phyloP scores from a whole-genome alignment of 2,888 invertebrate genomes.

The Geophilus truncorum region DNA sequence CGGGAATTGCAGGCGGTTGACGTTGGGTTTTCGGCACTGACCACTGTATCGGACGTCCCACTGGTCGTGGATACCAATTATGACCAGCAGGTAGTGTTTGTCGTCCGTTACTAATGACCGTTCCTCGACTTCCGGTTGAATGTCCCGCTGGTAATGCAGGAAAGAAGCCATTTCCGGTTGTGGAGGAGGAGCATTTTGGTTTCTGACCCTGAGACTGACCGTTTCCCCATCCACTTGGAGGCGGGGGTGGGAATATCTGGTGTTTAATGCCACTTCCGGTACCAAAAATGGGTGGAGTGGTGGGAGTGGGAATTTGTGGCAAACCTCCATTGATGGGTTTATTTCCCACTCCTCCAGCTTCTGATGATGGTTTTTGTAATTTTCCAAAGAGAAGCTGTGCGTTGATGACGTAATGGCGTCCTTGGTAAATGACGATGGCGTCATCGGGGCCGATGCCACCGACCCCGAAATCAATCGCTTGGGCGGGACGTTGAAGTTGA shows the following conservation, averaged over 20 bases:
- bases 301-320: not conserved
- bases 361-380: not conserved
- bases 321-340: not conserved
- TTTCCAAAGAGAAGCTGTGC: not conserved
- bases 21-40: not conserved
- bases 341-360: not conserved
- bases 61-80: no score
- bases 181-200: not conserved
- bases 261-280: no score
- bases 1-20: not conserved
- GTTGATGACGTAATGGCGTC: not conserved
- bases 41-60: not conserved
- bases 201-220: not conserved
- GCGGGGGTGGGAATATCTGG: no score
- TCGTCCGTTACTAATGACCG: not conserved
- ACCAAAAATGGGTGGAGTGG: not conserved
- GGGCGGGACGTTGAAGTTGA: not conserved
- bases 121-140: no score
- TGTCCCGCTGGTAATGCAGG: no score
- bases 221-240: no score
- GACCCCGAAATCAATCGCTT: not conserved
- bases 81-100: no score
- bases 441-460: not conserved
- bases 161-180: not conserved
- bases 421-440: not conserved